These are phyloP conservation scores for Pseudopleuronectes americanus DNA, from an alignment of 2,797 vertebrate genomes.

Conservation along the genomic window DNA sequence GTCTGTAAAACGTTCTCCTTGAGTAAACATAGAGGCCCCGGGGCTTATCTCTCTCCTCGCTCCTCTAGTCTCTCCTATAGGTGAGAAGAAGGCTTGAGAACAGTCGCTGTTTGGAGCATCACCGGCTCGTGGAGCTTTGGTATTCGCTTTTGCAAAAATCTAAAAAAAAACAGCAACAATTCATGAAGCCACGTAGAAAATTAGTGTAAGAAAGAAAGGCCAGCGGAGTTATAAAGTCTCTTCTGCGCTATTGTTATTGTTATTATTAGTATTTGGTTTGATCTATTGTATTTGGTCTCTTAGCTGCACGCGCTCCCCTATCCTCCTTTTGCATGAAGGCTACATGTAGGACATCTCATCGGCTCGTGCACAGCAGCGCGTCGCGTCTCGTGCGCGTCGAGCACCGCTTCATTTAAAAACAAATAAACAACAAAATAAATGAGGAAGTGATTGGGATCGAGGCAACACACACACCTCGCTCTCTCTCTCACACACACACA, in stretches of 20 bases:
- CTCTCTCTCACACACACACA: neutral
- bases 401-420: constrained; percentile 50
- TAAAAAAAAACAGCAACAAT: constrained; percentile 44
- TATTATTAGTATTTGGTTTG: constrained; percentile 76
- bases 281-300: constrained; percentile 77
- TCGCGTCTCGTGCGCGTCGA: constrained; percentile 62
- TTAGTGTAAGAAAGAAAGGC: constrained; percentile 56
- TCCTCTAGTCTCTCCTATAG: constrained; percentile 61
- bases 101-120: constrained; percentile 73
- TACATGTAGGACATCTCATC: constrained; percentile 68
- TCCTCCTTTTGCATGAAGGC: constrained; percentile 68
- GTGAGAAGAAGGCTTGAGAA: constrained; percentile 69
- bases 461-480: constrained; percentile 26
- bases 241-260: constrained; percentile 71
- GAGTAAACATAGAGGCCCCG: constrained; percentile 72
- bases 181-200: constrained; percentile 47
- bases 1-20: constrained; percentile 61
- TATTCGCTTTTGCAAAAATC: constrained; percentile 63
- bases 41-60: constrained; percentile 54
- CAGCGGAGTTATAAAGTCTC: constrained; percentile 66
- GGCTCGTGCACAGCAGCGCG: constrained; percentile 65
- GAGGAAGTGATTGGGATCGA: constrained; percentile 53
- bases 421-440: constrained; percentile 48
- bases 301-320: constrained; percentile 72
- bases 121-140: constrained; percentile 68